Percentiles rank a stretch among this genome's conserved stretches.
phyloP scores from a whole-genome alignment of 1,140 invertebrate species.

The Eciton burchellii region DNA sequence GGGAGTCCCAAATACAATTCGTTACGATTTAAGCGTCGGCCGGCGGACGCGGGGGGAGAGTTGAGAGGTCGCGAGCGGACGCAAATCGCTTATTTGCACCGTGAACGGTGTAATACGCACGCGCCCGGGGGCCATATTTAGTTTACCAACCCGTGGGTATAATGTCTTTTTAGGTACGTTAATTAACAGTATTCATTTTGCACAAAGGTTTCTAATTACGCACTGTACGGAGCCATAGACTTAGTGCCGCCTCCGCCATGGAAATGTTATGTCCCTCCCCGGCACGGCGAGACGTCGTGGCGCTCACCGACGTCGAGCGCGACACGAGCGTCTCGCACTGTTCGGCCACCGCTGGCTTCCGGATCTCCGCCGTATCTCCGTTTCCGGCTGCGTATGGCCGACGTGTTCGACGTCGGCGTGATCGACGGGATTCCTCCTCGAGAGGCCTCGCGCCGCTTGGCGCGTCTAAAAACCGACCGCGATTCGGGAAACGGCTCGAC shows the following conservation, averaged over 20 bases:
- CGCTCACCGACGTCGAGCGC: constrained; percentile 15
- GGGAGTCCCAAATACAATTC: constrained; percentile 68
- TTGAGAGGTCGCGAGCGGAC: constrained; percentile 75
- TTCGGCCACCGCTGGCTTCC: too few relatives aligned
- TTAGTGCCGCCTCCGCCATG: constrained; percentile 78
- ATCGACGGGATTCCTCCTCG: neutral
- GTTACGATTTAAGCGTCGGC: constrained; percentile 68
- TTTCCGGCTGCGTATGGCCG: too few relatives aligned
- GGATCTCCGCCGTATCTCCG: too few relatives aligned
- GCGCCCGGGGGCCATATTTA: constrained; percentile 80
- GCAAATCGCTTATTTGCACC: constrained; percentile 82
- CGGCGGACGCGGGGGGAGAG: constrained; percentile 67
- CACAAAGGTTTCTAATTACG: constrained; percentile 88
- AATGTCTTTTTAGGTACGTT: constrained; percentile 87
- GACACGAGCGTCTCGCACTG: too few relatives aligned
- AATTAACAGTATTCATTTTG: constrained; percentile 88
- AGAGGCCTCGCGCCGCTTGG: neutral
- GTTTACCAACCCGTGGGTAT: constrained; percentile 83
- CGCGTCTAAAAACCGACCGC: neutral
- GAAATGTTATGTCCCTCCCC: constrained; percentile 76
- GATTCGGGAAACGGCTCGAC: constrained; percentile 55
- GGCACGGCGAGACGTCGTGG: neutral
- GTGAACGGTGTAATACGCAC: constrained; percentile 79
- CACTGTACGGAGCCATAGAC: constrained; percentile 85
- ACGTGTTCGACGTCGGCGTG: neutral